These are phyloP conservation scores for Batillaria attramentaria DNA, from an alignment of 1,140 invertebrate species.

Conservation along the genomic window DNA sequence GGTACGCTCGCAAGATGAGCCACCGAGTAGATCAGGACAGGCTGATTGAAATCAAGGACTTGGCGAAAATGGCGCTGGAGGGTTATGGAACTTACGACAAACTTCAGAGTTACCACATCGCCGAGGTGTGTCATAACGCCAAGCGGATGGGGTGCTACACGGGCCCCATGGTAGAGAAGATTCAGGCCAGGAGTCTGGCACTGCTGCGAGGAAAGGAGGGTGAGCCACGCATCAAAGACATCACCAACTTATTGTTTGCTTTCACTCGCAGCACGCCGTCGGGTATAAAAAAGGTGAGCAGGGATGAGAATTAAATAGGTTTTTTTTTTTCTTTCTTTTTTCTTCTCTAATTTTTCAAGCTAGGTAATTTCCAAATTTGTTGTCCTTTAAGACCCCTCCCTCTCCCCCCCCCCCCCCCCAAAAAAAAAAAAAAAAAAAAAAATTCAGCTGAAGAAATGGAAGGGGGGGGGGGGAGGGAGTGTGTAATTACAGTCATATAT, in stretches of 20 bases:
- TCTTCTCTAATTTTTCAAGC: no score
- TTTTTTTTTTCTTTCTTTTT: no score
- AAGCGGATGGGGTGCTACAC: conserved; percentile 21
- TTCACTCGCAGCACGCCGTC: conserved; percentile 9
- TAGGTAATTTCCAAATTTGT: no score
- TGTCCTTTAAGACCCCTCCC: no score
- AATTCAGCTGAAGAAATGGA: no score
- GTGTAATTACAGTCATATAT: no score
- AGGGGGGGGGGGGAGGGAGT: no score
- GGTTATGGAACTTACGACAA: neutral
- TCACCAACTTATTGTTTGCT: conserved; percentile 26
- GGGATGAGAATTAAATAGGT: no score
- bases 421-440: no score
- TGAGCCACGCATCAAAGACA: conserved; percentile 5
- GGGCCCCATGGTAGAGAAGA: neutral
- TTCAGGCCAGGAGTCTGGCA: conserved; percentile 23
- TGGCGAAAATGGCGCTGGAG: neutral
- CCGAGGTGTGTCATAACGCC: conserved; percentile 25
- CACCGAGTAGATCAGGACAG: neutral
- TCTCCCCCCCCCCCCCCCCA: no score
- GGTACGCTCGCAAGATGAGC: conserved; percentile 13
- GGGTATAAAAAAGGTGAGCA: conserved; percentile 25
- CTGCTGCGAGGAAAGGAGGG: neutral
- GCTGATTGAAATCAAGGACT: neutral
- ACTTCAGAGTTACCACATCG: conserved; percentile 10